A percentile compares a stretch with the other conserved stretches of the same genome.
phyloP scores from a whole-genome alignment of 2,113 vertebrate genomes.

The Actenoides hombroni region DNA sequence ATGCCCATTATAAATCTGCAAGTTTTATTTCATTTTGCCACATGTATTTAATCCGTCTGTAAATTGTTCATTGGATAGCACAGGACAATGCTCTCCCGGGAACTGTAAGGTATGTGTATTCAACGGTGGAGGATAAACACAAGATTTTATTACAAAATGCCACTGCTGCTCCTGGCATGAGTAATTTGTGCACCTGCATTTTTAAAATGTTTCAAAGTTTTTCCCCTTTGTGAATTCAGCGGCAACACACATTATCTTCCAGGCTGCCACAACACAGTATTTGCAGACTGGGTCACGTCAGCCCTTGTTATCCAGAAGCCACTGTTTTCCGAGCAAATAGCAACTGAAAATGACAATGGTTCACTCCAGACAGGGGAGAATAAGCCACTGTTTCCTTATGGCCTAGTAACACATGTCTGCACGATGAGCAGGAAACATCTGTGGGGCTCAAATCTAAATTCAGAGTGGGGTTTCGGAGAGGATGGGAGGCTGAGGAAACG shows the following conservation, averaged over 20 bases:
- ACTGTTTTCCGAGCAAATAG: constrained; percentile 65
- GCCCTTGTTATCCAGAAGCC: constrained; percentile 55
- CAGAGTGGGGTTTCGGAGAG: background rate
- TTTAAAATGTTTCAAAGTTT: constrained; percentile 84
- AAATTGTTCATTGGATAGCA: constrained; percentile 72
- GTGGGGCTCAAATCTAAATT: background rate
- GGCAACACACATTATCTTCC: constrained; percentile 73
- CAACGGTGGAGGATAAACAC: constrained; percentile 81
- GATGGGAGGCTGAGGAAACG: background rate
- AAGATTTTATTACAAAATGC: constrained; percentile 83
- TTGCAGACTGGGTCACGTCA: constrained; percentile 70
- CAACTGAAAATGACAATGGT: constrained; percentile 45
- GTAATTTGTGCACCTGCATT: constrained; percentile 86
- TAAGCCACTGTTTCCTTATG: background rate
- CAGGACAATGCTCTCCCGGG: constrained; percentile 63
- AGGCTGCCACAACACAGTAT: constrained; percentile 72
- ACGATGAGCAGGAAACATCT: background rate
- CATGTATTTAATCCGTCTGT: constrained; percentile 74
- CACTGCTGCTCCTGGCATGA: constrained; percentile 78
- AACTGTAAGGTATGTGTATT: constrained; percentile 78
- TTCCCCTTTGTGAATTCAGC: constrained; percentile 72
- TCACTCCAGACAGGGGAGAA: background rate
- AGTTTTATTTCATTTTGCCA: constrained; percentile 72
- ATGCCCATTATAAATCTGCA: constrained; percentile 56
- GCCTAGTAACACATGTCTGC: background rate